Percentiles rank a stretch among this genome's conserved stretches.
Conservation (phyloP, 1,140 invertebrate species). For the Potamilus streckersoni region DNA sequence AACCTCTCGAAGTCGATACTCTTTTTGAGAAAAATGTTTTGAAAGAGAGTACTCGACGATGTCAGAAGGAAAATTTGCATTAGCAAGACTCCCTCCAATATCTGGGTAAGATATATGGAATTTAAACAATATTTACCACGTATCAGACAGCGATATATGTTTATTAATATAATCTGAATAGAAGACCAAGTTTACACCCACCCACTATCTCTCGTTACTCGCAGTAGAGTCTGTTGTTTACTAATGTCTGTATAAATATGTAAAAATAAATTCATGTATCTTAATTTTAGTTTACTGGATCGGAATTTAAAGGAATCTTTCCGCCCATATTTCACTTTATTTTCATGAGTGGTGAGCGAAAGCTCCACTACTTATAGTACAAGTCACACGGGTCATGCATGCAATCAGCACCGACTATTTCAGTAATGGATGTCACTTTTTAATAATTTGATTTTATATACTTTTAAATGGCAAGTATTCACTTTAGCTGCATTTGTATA, state of each 20-base stretch:
- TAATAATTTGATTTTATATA: too few relatives aligned
- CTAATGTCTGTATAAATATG: background rate
- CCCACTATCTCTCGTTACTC: background rate
- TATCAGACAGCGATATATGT: background rate
- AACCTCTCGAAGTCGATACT: constrained; percentile 6
- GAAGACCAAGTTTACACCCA: background rate
- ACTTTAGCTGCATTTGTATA: too few relatives aligned
- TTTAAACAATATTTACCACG: background rate
- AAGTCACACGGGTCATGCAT: too few relatives aligned
- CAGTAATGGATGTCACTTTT: too few relatives aligned
- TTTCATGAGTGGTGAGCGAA: too few relatives aligned
- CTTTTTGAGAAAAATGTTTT: background rate
- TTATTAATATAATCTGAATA: background rate
- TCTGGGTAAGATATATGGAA: constrained; percentile 39
- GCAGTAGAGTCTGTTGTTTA: constrained; percentile 7
- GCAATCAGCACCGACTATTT: too few relatives aligned
- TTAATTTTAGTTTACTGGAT: too few relatives aligned
- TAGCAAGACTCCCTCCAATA: constrained; percentile 53
- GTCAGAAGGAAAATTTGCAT: constrained; percentile 37
- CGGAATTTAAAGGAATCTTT: too few relatives aligned
- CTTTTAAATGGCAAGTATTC: too few relatives aligned
- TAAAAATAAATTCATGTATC: background rate
- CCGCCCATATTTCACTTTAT: too few relatives aligned
- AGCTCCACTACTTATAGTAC: too few relatives aligned
- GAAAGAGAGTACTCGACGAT: constrained; percentile 8